Percentiles rank a stretch among this genome's conserved stretches.
Evolutionary conservation across 92 coral and sea anemone genomes (phyloP).

Genomic region (Micromussa lordhowensis): DNA sequence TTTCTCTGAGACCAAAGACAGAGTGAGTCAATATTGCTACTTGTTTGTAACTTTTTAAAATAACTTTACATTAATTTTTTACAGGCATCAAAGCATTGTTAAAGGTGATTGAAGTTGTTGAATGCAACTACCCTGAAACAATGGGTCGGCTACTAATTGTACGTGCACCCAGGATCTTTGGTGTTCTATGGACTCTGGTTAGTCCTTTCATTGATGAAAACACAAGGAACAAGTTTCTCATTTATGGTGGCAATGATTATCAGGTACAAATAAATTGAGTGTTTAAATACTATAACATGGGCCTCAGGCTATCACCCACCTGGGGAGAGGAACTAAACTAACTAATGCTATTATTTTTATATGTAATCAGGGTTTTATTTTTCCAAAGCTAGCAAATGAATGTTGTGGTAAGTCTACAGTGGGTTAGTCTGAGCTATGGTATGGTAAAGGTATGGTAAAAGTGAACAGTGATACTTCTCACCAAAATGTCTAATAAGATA

Average conservation of each 20-base stretch:
- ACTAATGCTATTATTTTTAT: too few relatives aligned
- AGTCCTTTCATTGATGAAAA: constrained; percentile 99
- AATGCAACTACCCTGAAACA: constrained; percentile 98
- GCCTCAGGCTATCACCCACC: too few relatives aligned
- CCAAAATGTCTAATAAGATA: too few relatives aligned
- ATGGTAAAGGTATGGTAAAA: too few relatives aligned
- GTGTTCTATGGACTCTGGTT: constrained; percentile 97
- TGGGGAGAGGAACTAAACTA: too few relatives aligned
- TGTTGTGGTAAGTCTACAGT: too few relatives aligned
- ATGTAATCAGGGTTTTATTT: too few relatives aligned
- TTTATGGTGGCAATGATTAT: constrained; percentile 98
- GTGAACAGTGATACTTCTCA: too few relatives aligned
- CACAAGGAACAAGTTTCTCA: constrained; percentile 96
- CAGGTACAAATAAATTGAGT: constrained; percentile 63
- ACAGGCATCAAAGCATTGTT: constrained; percentile 95
- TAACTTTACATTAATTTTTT: neutral
- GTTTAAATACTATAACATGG: too few relatives aligned
- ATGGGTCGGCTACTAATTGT: constrained; percentile 98
- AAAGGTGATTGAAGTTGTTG: constrained; percentile 95
- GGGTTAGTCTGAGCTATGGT: too few relatives aligned
- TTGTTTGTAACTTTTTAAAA: neutral
- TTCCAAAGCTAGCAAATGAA: too few relatives aligned
- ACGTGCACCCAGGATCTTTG: constrained; percentile 98
- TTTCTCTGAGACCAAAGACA: neutral
- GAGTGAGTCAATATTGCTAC: neutral